A percentile compares a stretch with the other conserved stretches of the same genome.
These are phyloP conservation scores for Condylura cristata DNA, from an alignment of 2,113 vertebrate species.

Conservation along the genomic window DNA sequence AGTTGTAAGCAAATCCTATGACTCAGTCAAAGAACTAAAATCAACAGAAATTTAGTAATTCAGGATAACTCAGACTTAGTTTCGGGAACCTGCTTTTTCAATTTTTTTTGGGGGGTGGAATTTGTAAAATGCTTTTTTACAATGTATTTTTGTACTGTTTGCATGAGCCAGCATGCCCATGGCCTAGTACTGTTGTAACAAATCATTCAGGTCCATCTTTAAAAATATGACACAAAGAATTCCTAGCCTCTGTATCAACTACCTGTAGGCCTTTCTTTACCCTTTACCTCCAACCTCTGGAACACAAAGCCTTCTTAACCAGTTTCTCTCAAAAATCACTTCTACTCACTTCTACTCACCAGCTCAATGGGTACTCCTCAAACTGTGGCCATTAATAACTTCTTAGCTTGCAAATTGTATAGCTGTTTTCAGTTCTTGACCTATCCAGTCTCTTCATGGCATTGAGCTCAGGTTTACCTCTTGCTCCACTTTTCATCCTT, in stretches of 20 bases:
- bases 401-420: background rate
- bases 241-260: background rate
- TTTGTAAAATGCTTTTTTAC: no score
- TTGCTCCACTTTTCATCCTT: background rate
- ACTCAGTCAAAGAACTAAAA: background rate
- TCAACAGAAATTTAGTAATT: background rate
- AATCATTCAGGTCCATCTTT: background rate
- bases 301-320: background rate
- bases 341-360: background rate
- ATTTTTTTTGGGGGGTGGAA: no score
- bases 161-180: no score
- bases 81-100: background rate
- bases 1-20: background rate
- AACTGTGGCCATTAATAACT: background rate
- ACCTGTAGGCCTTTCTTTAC: background rate
- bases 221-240: background rate
- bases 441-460: background rate
- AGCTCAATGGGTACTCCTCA: background rate
- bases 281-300: background rate
- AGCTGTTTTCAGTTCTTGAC: background rate
- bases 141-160: no score
- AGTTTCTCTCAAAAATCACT: constrained; percentile 10
- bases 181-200: no score
- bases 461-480: background rate
- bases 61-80: background rate